Evolutionary conservation across 2,888 invertebrate species (phyloP).

Genomic region (Limnephilus marmoratus): DNA sequence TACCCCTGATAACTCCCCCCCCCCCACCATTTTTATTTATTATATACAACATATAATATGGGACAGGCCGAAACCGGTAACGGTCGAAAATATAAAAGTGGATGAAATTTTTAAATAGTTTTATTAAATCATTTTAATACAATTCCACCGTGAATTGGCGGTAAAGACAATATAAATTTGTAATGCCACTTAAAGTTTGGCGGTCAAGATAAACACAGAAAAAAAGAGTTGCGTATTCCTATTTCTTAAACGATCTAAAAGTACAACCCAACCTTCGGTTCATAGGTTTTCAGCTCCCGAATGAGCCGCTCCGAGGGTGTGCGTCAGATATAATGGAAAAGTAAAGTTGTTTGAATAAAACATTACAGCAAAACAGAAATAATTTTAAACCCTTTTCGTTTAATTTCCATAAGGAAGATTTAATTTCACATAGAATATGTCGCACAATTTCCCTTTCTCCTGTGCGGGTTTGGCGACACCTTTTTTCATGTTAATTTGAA

Average conservation of each 20-base stretch:
- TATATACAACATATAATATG: no score
- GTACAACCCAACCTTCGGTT: neutral
- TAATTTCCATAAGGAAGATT: neutral
- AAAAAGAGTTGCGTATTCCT: neutral
- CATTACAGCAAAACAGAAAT: neutral
- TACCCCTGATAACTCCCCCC: no score
- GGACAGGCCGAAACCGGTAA: no score
- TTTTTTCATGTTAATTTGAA: neutral
- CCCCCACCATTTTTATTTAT: no score
- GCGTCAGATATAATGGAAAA: neutral
- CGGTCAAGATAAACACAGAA: neutral
- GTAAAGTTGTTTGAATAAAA: neutral
- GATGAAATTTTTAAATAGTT: no score
- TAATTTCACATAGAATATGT: slow-evolving; percentile 2
- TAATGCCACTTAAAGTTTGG: no score
- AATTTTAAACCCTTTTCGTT: neutral
- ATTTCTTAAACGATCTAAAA: neutral
- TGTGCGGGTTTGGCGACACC: neutral
- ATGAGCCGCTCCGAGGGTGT: neutral
- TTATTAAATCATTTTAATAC: no score
- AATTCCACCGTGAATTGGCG: no score
- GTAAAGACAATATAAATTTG: no score
- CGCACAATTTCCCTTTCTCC: neutral
- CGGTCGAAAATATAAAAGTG: no score
- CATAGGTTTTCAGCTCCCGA: neutral